phyloP scores from a whole-genome alignment of 2,888 invertebrate genomes.

The Miltochrista miniata region DNA sequence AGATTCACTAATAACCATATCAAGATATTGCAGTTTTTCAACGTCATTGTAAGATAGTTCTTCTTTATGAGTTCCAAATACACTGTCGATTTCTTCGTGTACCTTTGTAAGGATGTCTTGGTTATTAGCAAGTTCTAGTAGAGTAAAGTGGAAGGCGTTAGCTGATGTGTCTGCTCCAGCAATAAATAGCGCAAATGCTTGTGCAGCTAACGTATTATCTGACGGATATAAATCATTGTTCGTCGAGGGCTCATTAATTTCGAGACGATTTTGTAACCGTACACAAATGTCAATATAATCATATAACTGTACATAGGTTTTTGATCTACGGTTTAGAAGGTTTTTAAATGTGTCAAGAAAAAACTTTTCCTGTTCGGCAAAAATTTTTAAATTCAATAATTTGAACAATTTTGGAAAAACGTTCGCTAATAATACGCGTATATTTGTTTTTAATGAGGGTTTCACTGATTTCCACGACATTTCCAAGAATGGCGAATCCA shows the following conservation, averaged over 20 bases:
- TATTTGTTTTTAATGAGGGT: constrained; percentile 36
- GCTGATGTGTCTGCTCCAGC: constrained; percentile 75
- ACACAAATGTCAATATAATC: constrained; percentile 64
- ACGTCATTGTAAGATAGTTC: constrained; percentile 55
- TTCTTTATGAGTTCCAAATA: constrained; percentile 42
- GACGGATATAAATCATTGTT: constrained; percentile 53
- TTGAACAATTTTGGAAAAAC: constrained; percentile 46
- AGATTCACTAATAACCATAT: constrained; percentile 62
- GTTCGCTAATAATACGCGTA: constrained; percentile 38
- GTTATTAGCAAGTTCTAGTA: constrained; percentile 62
- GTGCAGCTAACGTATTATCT: constrained; percentile 63
- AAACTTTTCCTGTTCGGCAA: constrained; percentile 57
- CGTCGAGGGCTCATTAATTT: constrained; percentile 48
- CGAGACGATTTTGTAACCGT: constrained; percentile 53
- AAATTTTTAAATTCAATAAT: constrained; percentile 49
- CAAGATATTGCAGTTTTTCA: constrained; percentile 61
- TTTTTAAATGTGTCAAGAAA: constrained; percentile 57
- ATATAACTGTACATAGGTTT: constrained; percentile 30
- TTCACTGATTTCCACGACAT: constrained; percentile 51
- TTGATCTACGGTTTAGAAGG: constrained; percentile 48
- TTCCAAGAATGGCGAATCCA: constrained; percentile 62
- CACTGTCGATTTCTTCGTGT: constrained; percentile 63
- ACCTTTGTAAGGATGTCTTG: constrained; percentile 56
- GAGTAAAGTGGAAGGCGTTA: constrained; percentile 59
- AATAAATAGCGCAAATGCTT: constrained; percentile 72